Conservation (phyloP, 1,140 invertebrate species). For the Zaprionus vittiger region DNA sequence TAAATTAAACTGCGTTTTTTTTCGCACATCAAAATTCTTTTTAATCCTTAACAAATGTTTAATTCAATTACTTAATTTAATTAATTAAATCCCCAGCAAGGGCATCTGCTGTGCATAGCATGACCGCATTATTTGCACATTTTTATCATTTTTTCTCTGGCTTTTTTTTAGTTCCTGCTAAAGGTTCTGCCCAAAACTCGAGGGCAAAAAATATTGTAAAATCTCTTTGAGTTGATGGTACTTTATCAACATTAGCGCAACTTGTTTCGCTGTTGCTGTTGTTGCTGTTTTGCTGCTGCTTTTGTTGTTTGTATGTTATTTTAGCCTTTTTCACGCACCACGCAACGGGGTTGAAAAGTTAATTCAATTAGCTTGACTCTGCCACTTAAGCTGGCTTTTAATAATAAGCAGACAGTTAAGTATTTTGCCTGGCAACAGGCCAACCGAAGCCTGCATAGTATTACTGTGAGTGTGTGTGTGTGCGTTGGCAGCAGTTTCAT, state of each 20-base stretch:
- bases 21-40: background rate
- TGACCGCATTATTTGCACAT: conserved; percentile 7
- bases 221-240: conserved; percentile 65
- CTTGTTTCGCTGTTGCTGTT: conserved; percentile 53
- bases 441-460: background rate
- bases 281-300: conserved; percentile 26
- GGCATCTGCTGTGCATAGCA: conserved; percentile 20
- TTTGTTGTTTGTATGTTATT: conserved; percentile 48
- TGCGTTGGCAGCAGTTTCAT: conserved; percentile 8
- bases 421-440: conserved; percentile 63
- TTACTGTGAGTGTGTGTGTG: background rate
- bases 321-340: conserved; percentile 71
- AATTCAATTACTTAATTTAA: conserved; percentile 7
- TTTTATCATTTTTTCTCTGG: conserved; percentile 8
- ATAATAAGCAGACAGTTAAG: conserved; percentile 79
- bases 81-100: background rate
- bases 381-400: conserved; percentile 81
- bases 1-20: background rate
- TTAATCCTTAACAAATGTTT: background rate
- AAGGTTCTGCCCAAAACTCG: conserved; percentile 31
- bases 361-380: conserved; percentile 81
- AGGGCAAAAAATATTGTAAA: conserved; percentile 52
- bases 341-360: conserved; percentile 64
- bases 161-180: conserved; percentile 12
- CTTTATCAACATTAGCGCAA: conserved; percentile 69